These are phyloP conservation scores for Salticus scenicus DNA, from an alignment of 2,888 invertebrate species.

Conservation along the genomic window DNA sequence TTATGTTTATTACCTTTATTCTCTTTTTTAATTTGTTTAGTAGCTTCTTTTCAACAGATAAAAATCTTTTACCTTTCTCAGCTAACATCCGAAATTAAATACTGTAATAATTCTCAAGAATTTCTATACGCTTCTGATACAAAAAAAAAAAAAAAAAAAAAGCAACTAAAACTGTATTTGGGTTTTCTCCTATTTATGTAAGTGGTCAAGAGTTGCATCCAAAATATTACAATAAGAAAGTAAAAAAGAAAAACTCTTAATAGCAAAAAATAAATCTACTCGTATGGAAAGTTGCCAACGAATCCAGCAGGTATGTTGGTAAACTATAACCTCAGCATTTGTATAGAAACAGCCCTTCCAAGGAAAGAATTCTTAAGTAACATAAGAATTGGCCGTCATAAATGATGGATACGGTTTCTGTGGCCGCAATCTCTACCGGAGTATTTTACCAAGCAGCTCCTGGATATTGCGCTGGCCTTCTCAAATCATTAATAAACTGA, in stretches of 20 bases:
- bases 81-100: too few species aligned
- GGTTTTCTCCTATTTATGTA: too few species aligned
- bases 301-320: constrained; percentile 59
- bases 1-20: too few species aligned
- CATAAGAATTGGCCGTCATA: constrained; percentile 67
- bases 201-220: too few species aligned
- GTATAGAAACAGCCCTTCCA: not conserved
- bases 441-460: constrained; percentile 15
- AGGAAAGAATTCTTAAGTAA: constrained; percentile 17
- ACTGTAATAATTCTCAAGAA: too few species aligned
- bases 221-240: too few species aligned
- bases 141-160: too few species aligned
- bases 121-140: too few species aligned
- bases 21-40: too few species aligned
- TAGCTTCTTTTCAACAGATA: too few species aligned
- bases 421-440: constrained; percentile 60
- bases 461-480: constrained; percentile 41
- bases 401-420: constrained; percentile 68
- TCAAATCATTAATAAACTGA: constrained; percentile 68
- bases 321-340: constrained; percentile 47
- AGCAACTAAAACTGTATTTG: too few species aligned
- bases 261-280: constrained; percentile 1
- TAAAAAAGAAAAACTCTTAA: not conserved
- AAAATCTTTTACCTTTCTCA: too few species aligned
- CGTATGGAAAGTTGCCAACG: constrained; percentile 55